Percentiles rank a stretch among this genome's conserved stretches.
Conservation (phyloP, 2,113 vertebrate species). For the Laticauda laticaudata region DNA sequence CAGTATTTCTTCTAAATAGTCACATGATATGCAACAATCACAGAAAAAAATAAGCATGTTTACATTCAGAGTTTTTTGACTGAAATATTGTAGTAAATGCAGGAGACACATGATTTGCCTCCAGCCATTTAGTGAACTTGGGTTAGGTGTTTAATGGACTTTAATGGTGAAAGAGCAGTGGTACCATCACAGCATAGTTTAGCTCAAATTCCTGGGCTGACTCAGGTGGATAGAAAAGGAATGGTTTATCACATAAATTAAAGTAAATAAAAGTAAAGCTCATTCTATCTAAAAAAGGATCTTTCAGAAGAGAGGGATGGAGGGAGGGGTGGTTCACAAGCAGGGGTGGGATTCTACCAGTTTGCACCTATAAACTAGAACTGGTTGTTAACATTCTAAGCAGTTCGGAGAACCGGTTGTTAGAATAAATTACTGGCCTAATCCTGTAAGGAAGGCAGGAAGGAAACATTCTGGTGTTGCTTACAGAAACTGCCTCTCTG, state of each 20-base stretch:
- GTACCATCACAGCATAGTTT: background rate
- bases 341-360: no score
- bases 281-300: background rate
- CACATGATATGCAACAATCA: background rate
- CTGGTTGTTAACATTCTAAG: no score
- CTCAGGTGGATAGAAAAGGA: background rate
- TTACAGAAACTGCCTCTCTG: no score
- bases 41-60: background rate
- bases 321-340: no score
- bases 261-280: background rate
- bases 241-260: background rate
- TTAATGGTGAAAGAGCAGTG: background rate
- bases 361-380: no score
- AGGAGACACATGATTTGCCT: background rate
- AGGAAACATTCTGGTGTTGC: no score
- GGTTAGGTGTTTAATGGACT: background rate
- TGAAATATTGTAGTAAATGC: background rate
- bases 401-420: no score
- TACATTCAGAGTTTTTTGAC: background rate
- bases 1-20: background rate
- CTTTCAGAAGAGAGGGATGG: background rate
- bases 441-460: no score
- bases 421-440: no score
- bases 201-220: background rate
- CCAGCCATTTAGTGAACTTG: background rate